Base-by-base conservation (phyloP, 1,140 invertebrate species). In the Ptiloglossa arizonensis region DNA sequence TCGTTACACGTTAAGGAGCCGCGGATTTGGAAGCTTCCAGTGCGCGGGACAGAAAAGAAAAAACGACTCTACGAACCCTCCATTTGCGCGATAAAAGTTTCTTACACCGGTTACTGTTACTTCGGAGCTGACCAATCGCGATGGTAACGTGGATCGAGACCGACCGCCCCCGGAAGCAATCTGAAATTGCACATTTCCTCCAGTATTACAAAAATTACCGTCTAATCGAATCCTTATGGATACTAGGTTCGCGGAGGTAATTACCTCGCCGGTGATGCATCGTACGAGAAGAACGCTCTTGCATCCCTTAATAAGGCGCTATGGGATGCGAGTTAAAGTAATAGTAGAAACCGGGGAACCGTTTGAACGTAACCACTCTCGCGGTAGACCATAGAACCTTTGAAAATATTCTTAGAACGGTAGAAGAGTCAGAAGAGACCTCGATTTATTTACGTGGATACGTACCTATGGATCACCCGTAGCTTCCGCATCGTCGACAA, bases 161-260 rank as follows among this genome's bases (percentile, higher is more conserved):
- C 13, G 24, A 9, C n/a, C 11, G 41, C 27, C 3, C 13, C 4
- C 22, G 29, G 13, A 11, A 11, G 19, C 75, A 68, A n/a, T 64
- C 22, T 13, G 3, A 22, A 24, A 70, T 44, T 52, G 52, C 46
- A 52, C 11, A 66, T 48, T 71, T 1, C 19, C 60, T 19, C 1
- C 15, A 2, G 4, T 17, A 32, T 60, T 52, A 19, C 5, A 27
- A 44, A 83, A 52, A 68, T 27, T 22, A 38, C n/a, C 1, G 17
- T 1, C 19, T 82, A 83, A 85, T 85, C 71, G 63, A 83, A 80
- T 76, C 17, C 29, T 22, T 54, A 68, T 52, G 56, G 50, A 64
- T 67, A 66, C 15, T n/a, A 48, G 29, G 44, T 24, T 56, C 62
- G 11, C 38, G 60, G 4, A 69, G 60, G 60, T 66, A 83, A 85